phyloP scores from a whole-genome alignment of 2,113 vertebrate genomes.

The Colossoma macropomum region DNA sequence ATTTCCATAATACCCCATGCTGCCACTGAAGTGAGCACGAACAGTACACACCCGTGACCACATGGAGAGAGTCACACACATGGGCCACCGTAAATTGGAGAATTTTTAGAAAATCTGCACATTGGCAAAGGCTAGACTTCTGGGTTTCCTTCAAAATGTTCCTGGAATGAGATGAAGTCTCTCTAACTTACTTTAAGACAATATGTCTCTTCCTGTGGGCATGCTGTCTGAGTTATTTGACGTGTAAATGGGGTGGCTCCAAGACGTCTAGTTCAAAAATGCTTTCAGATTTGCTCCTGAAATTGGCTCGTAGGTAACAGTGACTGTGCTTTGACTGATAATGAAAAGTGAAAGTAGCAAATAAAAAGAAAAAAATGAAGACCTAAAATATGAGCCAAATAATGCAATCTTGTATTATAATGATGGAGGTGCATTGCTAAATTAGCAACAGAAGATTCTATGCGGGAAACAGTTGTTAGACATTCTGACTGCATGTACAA shows the following conservation, averaged over 20 bases:
- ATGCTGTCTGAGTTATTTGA: conserved; percentile 48
- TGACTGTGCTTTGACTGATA: conserved; percentile 47
- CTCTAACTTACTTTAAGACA: conserved; percentile 52
- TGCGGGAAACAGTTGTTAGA: neutral
- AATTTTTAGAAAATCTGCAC: conserved; percentile 22
- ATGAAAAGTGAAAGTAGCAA: conserved; percentile 24
- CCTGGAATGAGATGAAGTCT: conserved; percentile 54
- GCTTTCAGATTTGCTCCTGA: conserved; percentile 53
- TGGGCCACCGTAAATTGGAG: conserved; percentile 2
- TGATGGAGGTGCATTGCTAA: too few species aligned
- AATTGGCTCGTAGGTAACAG: conserved; percentile 50
- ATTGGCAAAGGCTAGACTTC: conserved; percentile 40
- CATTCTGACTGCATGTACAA: neutral
- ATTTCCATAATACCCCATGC: conserved; percentile 62
- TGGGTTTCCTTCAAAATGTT: conserved; percentile 47
- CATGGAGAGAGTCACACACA: conserved; percentile 53
- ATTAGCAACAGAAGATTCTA: neutral
- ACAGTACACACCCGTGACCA: conserved; percentile 60
- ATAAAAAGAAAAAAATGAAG: conserved; percentile 7
- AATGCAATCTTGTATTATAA: neutral
- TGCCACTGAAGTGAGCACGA: conserved; percentile 61
- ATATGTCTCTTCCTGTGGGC: conserved; percentile 45
- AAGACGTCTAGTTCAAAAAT: conserved; percentile 45
- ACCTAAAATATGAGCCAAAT: conserved; percentile 1
- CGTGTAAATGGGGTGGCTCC: conserved; percentile 47